Conservation (phyloP, 2,113 vertebrate genomes). For the Pachypanchax playfairii region DNA sequence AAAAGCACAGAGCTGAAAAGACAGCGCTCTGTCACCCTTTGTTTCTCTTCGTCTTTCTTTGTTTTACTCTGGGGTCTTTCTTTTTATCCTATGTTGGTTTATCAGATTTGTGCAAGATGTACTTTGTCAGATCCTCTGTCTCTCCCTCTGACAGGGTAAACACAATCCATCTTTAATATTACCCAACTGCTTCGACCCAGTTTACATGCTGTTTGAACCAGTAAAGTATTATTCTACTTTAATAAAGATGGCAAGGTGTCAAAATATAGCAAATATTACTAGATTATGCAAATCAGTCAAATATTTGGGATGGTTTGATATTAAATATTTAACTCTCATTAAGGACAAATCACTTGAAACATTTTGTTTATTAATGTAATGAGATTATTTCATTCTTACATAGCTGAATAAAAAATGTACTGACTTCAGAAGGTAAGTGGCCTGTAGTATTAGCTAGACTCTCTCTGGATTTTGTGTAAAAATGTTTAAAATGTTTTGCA, state of each 20-base stretch:
- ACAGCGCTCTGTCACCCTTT: conserved; percentile 44
- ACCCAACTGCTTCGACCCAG: neutral
- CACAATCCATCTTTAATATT: conserved; percentile 12
- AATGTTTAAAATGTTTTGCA: too few relatives aligned
- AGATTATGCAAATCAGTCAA: neutral
- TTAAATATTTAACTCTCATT: too few relatives aligned
- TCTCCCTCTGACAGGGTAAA: conserved; percentile 6
- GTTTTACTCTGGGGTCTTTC: conserved; percentile 35
- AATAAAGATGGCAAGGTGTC: neutral
- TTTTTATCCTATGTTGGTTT: conserved; percentile 43
- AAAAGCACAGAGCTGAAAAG: conserved; percentile 70
- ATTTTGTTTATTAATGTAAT: too few relatives aligned
- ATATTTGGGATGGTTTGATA: neutral
- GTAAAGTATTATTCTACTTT: neutral
- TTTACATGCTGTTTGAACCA: neutral
- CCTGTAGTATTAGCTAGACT: too few relatives aligned
- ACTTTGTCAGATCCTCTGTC: conserved; percentile 23
- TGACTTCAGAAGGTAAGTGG: neutral
- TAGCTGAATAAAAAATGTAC: too few relatives aligned
- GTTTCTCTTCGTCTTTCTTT: conserved; percentile 19
- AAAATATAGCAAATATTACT: conserved; percentile 2
- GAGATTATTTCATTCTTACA: too few relatives aligned
- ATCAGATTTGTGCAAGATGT: conserved; percentile 43
- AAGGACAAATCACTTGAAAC: too few relatives aligned
- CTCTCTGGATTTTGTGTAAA: too few relatives aligned